Percentiles rank a stretch among this genome's conserved stretches.
Conservation (phyloP, 2,113 vertebrate species). For the Hypanus sabinus region DNA sequence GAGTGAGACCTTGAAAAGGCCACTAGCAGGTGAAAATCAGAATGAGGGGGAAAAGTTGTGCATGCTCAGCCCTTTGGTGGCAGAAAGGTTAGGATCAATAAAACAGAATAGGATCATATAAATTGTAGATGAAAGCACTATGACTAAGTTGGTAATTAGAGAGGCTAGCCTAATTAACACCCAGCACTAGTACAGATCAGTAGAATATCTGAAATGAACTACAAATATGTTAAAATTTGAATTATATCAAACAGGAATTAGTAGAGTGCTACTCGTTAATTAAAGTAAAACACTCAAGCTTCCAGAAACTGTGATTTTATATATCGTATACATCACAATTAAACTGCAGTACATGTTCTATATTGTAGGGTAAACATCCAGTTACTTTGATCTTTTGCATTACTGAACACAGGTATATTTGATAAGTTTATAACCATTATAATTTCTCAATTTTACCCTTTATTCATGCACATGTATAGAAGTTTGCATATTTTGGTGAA, state of each 20-base stretch:
- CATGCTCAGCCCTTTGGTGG: background rate
- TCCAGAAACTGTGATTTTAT: background rate
- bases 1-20: slow-evolving; percentile 27
- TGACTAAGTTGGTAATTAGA: background rate
- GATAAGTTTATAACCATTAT: background rate
- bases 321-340: background rate
- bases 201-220: background rate
- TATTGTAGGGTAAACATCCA: background rate
- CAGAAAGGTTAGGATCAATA: slow-evolving; percentile 8
- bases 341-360: background rate
- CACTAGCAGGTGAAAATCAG: background rate
- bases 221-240: background rate
- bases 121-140: background rate
- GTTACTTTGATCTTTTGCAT: background rate
- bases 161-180: background rate
- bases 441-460: background rate
- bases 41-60: slow-evolving; percentile 37
- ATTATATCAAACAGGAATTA: background rate
- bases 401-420: background rate
- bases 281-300: background rate
- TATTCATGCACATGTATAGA: background rate
- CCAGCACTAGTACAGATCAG: background rate
- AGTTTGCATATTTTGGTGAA: background rate
- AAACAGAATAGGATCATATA: background rate
- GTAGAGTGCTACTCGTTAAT: background rate